Evolutionary conservation across 1,140 invertebrate genomes (phyloP), one percentile per base, ranked within the genome.

Genomic region (Euwallacea similis): DNA sequence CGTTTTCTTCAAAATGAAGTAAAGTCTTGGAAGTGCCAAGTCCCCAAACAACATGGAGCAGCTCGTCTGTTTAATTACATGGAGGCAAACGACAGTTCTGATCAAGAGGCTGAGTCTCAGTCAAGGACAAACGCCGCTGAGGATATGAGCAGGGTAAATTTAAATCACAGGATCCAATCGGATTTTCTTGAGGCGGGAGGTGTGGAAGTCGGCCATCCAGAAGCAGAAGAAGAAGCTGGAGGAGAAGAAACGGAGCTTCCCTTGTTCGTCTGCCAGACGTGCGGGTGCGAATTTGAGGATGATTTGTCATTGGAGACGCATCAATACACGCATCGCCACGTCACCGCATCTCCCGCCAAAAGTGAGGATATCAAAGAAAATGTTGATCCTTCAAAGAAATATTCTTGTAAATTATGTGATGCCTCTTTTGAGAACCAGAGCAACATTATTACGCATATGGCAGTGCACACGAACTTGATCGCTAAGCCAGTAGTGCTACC

Each of bases 71-170:
- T 87, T 79, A 85, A 85, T 33, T 87, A 87, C 80, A 82, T 87
- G 81, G 86, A 87, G 76, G 86, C 85, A 11, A 86, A 84, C 43
- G 86, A 87, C 80, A 84, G 84, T 16, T 87, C 86, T 2, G 85
- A 84, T 70, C 83, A 78, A 42, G 80, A 81, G 69, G 73, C 72
- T 58, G 80, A 81, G 13, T 76, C 77, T 47, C 63, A 63, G 9
- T 41, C 70, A 46, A 59, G 70, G 44, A 66, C 56, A 13, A 69
- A 86, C 61, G 90, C 89, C 0, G 90, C 90, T 74, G 91, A 93
- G 75, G 91, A 92, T 66, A 91, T 76, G 89, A 72, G 16, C 44
- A 89, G 42, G 88, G 91, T 80, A 89, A 93, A 80, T 89, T 92
- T 81, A 85, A 89, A 6, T 88, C 76, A 93, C 89, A 74, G 93